Base-by-base conservation (phyloP, 1,140 invertebrate genomes). In the Vollenhovia emeryi region DNA sequence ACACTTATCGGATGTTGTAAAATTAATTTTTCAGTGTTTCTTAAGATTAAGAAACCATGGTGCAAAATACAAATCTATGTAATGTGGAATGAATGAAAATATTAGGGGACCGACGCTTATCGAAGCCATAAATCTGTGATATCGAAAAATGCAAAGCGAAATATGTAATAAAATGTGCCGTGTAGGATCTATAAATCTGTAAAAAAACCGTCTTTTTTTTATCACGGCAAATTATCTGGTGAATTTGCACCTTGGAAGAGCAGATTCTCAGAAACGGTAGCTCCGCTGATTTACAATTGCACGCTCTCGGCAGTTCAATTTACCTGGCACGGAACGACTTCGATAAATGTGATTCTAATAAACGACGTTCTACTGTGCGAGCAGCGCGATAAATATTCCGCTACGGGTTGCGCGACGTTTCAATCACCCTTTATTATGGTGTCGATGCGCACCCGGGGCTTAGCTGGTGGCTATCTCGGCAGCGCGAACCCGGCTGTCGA, bases 361-460 rank as follows among this genome's bases (percentile, higher is more conserved):
- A 80, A 80, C 36, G 36, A 24, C 27, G 27, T 40, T 43, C 48
- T 27, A 24, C 66, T 57, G 40, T 71, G 50, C 24, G 59, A 80
- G 36, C 33, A 30, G 36, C 40, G 36, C 40, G n/a, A 82, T 82
- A 82, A 82, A 82, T 71, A 82, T 82, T 73, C 50, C 43, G 40
- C 27, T 33, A 45, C 57, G 45, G 45, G 9, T 80, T 55, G 50
- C 64, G 78, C 78, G 78, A 71, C 78, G 71, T 57, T 80, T 69
- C 50, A 80, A 82, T 82, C 78, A 27, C 78, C 66, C 78, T 57
- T 82, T 52, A 73, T 82, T 82, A 82, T 13, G 13, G 36, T 73
- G 24, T 82, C 78, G 78, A 82, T 82, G 50, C 27, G 73, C 66
- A 82, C 66, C 50, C 33, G 48, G 33, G 50, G 66, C 78, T 36